phyloP scores from a whole-genome alignment of 2,888 invertebrate species.

The Adineta ricciae region DNA sequence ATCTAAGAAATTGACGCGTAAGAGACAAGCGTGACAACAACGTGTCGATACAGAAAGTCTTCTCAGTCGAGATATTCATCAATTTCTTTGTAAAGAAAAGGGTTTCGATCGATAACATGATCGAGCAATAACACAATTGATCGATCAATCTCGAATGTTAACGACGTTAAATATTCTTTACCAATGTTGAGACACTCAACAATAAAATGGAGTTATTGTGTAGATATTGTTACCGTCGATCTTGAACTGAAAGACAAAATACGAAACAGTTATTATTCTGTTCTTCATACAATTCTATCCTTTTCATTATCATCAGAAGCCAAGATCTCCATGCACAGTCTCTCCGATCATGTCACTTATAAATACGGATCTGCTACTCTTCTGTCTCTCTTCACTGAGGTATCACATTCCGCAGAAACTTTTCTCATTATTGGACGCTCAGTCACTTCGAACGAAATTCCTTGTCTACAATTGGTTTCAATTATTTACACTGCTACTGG shows the following conservation, averaged over 20 bases:
- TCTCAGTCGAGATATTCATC: neutral
- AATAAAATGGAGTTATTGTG: neutral
- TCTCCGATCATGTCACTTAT: neutral
- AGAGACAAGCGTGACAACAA: neutral
- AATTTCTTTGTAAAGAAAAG: neutral
- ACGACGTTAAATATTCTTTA: neutral
- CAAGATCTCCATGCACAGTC: neutral
- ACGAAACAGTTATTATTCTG: neutral
- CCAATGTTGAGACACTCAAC: neutral
- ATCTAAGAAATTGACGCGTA: neutral
- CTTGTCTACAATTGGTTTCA: neutral
- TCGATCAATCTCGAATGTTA: neutral
- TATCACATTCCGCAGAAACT: neutral
- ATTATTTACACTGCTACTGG: neutral
- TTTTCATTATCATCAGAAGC: neutral
- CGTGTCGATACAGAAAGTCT: neutral
- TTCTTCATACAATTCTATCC: neutral
- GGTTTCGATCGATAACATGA: neutral
- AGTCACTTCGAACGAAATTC: neutral
- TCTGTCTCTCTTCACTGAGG: neutral
- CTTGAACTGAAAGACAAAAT: neutral
- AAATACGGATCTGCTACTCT: neutral
- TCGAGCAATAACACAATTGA: neutral
- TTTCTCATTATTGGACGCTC: neutral
- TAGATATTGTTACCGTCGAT: neutral